Percentiles rank a stretch among this genome's conserved stretches.
Conservation (phyloP, 2,888 invertebrate species). For the Cephalotes varians region DNA sequence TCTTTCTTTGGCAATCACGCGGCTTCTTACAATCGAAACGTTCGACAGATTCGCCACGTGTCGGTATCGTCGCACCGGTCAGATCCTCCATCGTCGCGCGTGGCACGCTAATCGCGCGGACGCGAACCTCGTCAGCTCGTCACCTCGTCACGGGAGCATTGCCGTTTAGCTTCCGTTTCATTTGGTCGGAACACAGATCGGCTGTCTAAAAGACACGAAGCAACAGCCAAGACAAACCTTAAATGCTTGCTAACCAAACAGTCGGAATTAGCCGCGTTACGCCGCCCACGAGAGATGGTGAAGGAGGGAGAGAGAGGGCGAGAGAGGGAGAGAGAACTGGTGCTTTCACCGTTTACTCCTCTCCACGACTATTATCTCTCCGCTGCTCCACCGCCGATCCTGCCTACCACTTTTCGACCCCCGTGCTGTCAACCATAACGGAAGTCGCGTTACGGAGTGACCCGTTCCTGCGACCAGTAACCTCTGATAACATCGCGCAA, state of each 20-base stretch:
- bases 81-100: constrained; percentile 35
- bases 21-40: not conserved
- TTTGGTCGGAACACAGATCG: constrained; percentile 85
- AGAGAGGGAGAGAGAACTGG: constrained; percentile 56
- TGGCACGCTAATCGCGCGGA: constrained; percentile 53
- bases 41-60: constrained; percentile 6
- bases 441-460: not conserved
- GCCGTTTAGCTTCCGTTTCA: constrained; percentile 81
- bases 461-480: not conserved
- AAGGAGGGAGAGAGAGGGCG: not conserved
- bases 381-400: constrained; percentile 39
- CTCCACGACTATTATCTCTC: constrained; percentile 78
- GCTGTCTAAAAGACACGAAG: constrained; percentile 85
- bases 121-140: constrained; percentile 73
- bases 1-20: not conserved
- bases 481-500: not conserved
- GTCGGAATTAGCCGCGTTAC: constrained; percentile 84
- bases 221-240: constrained; percentile 85
- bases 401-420: constrained; percentile 56
- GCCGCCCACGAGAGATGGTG: constrained; percentile 72
- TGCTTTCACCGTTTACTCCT: constrained; percentile 79
- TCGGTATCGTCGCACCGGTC: not conserved
- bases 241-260: constrained; percentile 86
- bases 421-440: constrained; percentile 27
- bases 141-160: constrained; percentile 74